Evolutionary conservation across 92 coral and sea anemone genomes (phyloP), one percentile per base, ranked within the genome.

Genomic region (Parazoanthus darwini): DNA sequence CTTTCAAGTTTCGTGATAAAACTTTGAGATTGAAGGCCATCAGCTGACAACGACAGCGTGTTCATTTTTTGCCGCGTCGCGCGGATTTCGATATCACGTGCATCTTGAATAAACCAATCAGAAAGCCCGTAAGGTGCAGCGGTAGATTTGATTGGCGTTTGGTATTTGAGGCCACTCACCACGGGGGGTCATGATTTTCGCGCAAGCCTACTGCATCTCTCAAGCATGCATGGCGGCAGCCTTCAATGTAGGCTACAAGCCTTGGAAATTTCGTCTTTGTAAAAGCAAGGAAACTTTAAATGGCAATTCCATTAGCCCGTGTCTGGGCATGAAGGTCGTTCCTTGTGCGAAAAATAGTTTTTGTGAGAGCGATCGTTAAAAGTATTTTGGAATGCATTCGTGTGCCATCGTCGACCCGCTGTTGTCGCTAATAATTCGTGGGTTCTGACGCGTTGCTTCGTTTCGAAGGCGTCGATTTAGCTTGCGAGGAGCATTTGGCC

Each of bases 141-240:
- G 87, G 87, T 84, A 84, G 87, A 84, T 84, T 84, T 84, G 87
- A 84, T 84, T 84, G 87, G 87, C 87, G 87, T 84, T 68, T 84
- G 79, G 78, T 71, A 84, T 84, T 84, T 84, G 79, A 71, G 87
- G 87, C 79, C 29, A 71, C 87, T 26, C 65, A 29, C 79, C 87
- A 74, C 39, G 79, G 87, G 87, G 87, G 87, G 87, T 84, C 87
- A 35, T 70, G 66, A 70, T 71, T 84, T 84, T 84, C 87, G 87
- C 87, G 87, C 87, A 84, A 84, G 87, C 87, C 77, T 74, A 84
- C 87, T 84, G 78, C 87, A 70, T 70, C 79, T 84, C 87, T 71
- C 78, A 70, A 84, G 87, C 87, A 84, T 84, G 87, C 87, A 84
- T 84, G 87, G 87, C 87, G 87, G 87, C 87, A 84, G 87, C 79